Base-by-base conservation (phyloP, 2,797 vertebrate genomes). In the Heliangelus exortis region DNA sequence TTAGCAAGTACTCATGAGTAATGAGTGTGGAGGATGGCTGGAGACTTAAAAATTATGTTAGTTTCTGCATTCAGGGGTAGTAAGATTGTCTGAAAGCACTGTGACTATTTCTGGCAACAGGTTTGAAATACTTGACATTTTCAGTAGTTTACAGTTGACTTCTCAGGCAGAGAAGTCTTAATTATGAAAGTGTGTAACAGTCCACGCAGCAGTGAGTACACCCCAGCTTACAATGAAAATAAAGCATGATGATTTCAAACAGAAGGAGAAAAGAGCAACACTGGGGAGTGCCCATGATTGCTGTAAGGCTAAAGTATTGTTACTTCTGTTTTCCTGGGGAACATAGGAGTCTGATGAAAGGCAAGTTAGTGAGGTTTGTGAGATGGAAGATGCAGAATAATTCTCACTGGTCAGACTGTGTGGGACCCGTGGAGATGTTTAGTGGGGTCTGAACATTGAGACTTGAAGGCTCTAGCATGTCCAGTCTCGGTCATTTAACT, bases 81-180 rank as follows among this genome's bases (percentile, higher is more conserved):
- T n/a, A 26, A 62, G n/a, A 29, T 22, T 86, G 39, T 73, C 76
- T 93, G 76, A 91, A 92, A 95, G 58, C 29, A 20, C 34, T 10
- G 29, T 78, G 39, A 45, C 69, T 88, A 54, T 86, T 92, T 91
- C 85, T 96, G 91, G 73, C 50, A 92, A 22, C 55, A 81, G 36
- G 68, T 90, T 91, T 93, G 21, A 92, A 88, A 90, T 62, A 86
- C 47, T 72, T 81, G 54, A 55, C 14, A 14, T 91, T 94, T 93
- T 80, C 82, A 39, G 78, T 77, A 95, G 84, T 87, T 89, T 94
- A 88, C 39, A 12, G 47, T 86, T 94, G 94, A 95, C 85, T 41
- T 41, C 39, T 95, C 65, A 86, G 66, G 50, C 68, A 68, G 69
- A 86, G 65, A 72, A 68, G 16, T 81, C 53, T 86, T 81, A 84